phyloP scores from a whole-genome alignment of 2,113 vertebrate species.

The Cynopterus brachyotis region DNA sequence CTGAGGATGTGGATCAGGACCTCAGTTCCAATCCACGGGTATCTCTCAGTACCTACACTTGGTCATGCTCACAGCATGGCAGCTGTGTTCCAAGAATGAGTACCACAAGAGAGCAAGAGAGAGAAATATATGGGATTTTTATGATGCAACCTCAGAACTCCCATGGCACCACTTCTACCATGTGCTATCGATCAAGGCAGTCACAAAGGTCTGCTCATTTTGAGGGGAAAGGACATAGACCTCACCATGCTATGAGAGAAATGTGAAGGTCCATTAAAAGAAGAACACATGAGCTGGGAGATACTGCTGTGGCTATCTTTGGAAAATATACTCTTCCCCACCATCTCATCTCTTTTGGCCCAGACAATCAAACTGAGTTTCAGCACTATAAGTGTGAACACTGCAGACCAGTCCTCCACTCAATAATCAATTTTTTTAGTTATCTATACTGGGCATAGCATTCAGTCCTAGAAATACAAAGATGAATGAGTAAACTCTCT shows the following conservation, averaged over 20 bases:
- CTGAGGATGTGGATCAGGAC: background rate
- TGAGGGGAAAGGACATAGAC: background rate
- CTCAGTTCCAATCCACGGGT: background rate
- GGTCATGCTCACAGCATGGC: background rate
- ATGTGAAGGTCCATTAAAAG: background rate
- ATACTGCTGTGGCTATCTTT: background rate
- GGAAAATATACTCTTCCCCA: background rate
- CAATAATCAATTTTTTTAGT: background rate
- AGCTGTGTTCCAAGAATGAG: background rate
- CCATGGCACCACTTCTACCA: background rate
- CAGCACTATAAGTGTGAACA: background rate
- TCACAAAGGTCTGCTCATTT: background rate
- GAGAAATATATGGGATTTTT: background rate
- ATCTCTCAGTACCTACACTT: background rate
- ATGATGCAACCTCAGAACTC: background rate
- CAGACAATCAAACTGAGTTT: background rate
- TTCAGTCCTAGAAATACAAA: background rate
- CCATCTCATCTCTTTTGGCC: background rate
- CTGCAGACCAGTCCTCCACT: background rate
- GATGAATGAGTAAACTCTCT: slow-evolving; percentile 13
- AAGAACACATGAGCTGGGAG: background rate
- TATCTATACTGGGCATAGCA: background rate
- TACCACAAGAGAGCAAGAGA: background rate
- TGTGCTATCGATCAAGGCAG: background rate
- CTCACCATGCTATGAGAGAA: background rate